Evolutionary conservation across 2,113 vertebrate species (phyloP).

Genomic region (Zosterops lateralis): DNA sequence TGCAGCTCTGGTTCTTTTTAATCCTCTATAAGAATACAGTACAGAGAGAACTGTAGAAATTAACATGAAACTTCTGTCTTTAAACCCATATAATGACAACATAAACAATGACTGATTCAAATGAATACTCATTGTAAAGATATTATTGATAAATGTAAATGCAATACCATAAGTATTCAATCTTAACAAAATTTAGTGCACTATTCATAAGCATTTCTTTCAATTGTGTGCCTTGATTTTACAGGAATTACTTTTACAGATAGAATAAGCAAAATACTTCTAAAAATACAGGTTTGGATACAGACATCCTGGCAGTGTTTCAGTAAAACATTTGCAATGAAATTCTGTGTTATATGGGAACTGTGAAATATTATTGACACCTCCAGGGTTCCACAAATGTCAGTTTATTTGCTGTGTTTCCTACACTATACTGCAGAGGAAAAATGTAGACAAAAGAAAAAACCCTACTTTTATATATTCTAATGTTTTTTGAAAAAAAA

Average conservation of each 20-base stretch:
- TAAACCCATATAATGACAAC: background rate
- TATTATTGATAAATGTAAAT: background rate
- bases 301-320: background rate
- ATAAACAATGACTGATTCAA: background rate
- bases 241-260: background rate
- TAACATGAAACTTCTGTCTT: background rate
- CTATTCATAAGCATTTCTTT: background rate
- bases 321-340: background rate
- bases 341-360: background rate
- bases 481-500: background rate
- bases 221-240: background rate
- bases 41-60: background rate
- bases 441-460: background rate
- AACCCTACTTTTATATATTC: background rate
- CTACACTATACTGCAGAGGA: background rate
- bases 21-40: background rate
- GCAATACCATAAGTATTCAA: background rate
- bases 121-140: background rate
- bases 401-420: background rate
- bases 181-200: background rate
- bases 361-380: background rate
- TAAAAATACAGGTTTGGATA: background rate
- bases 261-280: background rate
- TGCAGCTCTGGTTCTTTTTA: background rate
- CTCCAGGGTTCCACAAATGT: background rate